These are phyloP conservation scores for Agrochola circellaris DNA, from an alignment of 2,888 invertebrate genomes.

Conservation along the genomic window DNA sequence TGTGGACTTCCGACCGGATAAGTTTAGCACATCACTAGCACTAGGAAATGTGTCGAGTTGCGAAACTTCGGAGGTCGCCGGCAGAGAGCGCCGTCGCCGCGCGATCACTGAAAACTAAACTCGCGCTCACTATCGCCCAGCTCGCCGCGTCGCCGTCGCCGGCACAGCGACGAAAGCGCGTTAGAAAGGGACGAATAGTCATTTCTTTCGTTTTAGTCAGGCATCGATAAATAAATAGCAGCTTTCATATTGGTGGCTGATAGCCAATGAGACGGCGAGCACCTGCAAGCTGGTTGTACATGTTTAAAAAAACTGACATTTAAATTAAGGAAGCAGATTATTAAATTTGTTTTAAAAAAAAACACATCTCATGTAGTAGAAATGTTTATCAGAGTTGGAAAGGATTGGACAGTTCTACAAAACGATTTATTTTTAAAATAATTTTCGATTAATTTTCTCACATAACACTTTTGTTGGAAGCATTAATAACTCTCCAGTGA, in stretches of 20 bases:
- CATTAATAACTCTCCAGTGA: constrained; percentile 32
- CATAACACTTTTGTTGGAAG: background rate
- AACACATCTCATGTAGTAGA: too few species aligned
- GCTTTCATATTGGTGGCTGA: constrained; percentile 82
- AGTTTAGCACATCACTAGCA: constrained; percentile 86
- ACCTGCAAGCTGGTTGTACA: constrained; percentile 43
- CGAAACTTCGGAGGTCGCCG: constrained; percentile 85
- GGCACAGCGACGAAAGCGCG: constrained; percentile 81
- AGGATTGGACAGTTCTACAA: background rate
- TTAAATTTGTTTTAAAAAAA: background rate
- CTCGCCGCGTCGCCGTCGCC: constrained; percentile 59
- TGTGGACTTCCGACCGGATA: constrained; percentile 76
- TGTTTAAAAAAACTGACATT: constrained; percentile 32
- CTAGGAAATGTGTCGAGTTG: constrained; percentile 82
- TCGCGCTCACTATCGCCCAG: constrained; percentile 80
- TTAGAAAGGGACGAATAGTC: constrained; percentile 86
- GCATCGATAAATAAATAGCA: constrained; percentile 76
- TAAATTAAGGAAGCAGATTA: constrained; percentile 10
- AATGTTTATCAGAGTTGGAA: background rate
- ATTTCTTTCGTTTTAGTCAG: constrained; percentile 85
- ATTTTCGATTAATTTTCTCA: background rate
- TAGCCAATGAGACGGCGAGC: constrained; percentile 69
- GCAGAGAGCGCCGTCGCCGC: constrained; percentile 86
- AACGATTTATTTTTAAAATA: background rate
- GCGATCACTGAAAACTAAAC: constrained; percentile 88